Evolutionary conservation across 2,113 vertebrate species (phyloP).

Genomic region (Hippocampus mohnikei): DNA sequence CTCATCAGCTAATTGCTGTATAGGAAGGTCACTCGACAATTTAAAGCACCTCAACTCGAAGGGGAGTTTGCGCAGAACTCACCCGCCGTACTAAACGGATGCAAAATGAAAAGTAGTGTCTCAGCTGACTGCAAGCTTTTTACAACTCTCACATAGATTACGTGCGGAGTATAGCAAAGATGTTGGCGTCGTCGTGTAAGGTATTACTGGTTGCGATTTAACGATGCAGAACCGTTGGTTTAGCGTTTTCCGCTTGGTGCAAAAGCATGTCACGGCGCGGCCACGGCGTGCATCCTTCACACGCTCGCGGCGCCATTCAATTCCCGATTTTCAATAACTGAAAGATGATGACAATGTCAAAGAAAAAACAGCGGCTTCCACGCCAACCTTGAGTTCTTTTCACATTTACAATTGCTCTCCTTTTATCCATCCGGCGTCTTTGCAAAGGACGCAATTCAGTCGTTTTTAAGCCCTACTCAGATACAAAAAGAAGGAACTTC

Average conservation of each 20-base stretch:
- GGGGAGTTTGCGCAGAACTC: conserved; percentile 12
- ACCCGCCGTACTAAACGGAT: conserved; percentile 9
- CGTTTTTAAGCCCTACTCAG: conserved; percentile 15
- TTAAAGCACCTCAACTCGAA: conserved; percentile 38
- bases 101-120: conserved; percentile 17
- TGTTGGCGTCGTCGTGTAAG: conserved; percentile 2
- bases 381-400: conserved; percentile 35
- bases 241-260: conserved; percentile 33
- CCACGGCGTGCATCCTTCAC: conserved; percentile 35
- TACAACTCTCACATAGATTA: conserved; percentile 3
- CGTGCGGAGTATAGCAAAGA: conserved; percentile 17
- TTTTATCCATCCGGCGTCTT: conserved; percentile 7
- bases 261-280: conserved; percentile 39
- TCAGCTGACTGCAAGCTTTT: neutral
- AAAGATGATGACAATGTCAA: conserved; percentile 44
- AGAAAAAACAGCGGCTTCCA: conserved; percentile 28
- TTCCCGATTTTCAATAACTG: conserved; percentile 35
- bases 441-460: conserved; percentile 5
- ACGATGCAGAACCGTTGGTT: conserved; percentile 26
- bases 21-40: conserved; percentile 65
- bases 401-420: conserved; percentile 7
- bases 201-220: conserved; percentile 32
- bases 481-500: neutral
- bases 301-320: conserved; percentile 43
- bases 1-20: conserved; percentile 72